phyloP scores from a whole-genome alignment of 2,888 invertebrate species.

The Eugnorisma glareosa region DNA sequence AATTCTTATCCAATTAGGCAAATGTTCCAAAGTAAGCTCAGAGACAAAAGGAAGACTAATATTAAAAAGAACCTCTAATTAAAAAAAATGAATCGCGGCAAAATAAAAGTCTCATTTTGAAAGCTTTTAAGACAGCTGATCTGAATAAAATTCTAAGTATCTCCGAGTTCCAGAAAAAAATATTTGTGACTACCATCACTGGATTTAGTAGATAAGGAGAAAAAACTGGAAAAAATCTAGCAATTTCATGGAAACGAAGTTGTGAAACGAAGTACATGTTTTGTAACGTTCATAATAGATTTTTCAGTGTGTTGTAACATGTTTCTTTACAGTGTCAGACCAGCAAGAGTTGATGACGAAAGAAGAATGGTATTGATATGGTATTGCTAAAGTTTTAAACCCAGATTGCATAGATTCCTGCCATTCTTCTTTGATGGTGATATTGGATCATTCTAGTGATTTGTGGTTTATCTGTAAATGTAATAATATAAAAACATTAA shows the following conservation, averaged over 20 bases:
- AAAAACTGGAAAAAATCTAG: background rate
- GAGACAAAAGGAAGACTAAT: background rate
- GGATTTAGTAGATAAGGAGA: background rate
- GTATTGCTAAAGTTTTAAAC: too few relatives aligned
- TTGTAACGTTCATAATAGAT: background rate
- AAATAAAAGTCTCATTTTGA: background rate
- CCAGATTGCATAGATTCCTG: background rate
- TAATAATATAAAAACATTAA: background rate
- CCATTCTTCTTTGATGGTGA: background rate
- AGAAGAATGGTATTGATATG: background rate
- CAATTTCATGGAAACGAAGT: background rate
- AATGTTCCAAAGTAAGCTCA: background rate
- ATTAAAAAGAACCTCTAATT: background rate
- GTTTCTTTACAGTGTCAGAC: background rate
- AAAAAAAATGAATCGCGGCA: background rate
- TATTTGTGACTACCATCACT: background rate
- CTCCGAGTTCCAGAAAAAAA: background rate
- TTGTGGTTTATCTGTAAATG: background rate
- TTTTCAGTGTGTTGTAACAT: background rate
- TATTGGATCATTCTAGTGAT: background rate
- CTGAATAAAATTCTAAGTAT: slow-evolving; percentile 1
- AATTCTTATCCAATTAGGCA: slow-evolving; percentile 1
- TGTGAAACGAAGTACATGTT: background rate
- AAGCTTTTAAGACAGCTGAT: background rate
- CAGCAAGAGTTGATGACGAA: background rate